Percentiles rank a stretch among this genome's conserved stretches.
Conservation (phyloP, 2,888 invertebrate species). For the Rhagonycha fulva region DNA sequence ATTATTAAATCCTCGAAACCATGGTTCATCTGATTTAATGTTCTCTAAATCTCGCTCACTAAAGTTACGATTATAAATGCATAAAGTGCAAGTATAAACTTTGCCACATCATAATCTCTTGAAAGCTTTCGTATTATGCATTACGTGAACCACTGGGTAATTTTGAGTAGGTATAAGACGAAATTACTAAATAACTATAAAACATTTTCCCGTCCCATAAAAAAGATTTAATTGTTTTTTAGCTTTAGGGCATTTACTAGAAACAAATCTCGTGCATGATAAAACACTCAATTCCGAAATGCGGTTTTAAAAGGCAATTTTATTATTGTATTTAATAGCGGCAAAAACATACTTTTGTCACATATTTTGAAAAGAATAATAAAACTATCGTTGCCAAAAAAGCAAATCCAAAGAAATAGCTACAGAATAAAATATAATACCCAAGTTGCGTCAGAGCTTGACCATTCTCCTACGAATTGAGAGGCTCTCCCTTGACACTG, state of each 20-base stretch:
- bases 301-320: neutral
- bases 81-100: no score
- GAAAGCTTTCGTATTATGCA: neutral
- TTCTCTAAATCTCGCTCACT: neutral
- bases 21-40: neutral
- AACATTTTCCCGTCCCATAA: neutral
- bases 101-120: no score
- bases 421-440: conserved; percentile 21
- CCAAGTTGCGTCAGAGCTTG: conserved; percentile 17
- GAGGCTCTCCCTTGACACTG: conserved; percentile 24
- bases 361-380: conserved; percentile 16
- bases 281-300: neutral
- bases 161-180: neutral
- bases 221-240: neutral
- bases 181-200: neutral
- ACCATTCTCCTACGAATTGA: conserved; percentile 24
- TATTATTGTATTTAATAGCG: neutral
- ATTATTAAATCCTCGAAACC: neutral
- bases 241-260: neutral
- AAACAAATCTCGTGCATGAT: conserved; percentile 5
- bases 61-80: no score
- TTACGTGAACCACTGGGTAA: neutral
- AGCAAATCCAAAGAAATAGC: conserved; percentile 14
- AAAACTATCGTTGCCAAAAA: conserved; percentile 11
- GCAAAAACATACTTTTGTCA: neutral